These are phyloP conservation scores for Antennarius striatus DNA, from an alignment of 2,113 vertebrate species.

Conservation along the genomic window DNA sequence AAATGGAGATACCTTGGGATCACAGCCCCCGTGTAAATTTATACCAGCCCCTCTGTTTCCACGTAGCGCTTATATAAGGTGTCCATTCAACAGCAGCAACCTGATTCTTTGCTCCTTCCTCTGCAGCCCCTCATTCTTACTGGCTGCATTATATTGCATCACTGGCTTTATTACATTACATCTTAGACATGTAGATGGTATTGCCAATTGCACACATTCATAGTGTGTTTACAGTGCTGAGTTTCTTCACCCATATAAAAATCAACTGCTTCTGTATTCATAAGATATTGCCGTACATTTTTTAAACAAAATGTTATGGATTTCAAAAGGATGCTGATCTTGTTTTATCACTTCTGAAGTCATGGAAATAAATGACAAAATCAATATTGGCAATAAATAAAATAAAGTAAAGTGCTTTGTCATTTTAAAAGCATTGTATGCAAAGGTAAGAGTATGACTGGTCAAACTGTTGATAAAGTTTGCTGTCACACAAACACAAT, in stretches of 20 bases:
- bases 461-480: constrained; percentile 50
- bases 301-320: constrained; percentile 1
- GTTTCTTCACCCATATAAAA: constrained; percentile 30
- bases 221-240: background rate
- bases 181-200: constrained; percentile 52
- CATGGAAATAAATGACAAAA: background rate
- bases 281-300: constrained; percentile 8
- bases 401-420: background rate
- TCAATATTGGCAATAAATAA: background rate
- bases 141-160: constrained; percentile 50
- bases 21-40: constrained; percentile 57
- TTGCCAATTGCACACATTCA: constrained; percentile 56
- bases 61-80: constrained; percentile 53
- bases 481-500: constrained; percentile 45
- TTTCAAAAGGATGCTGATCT: constrained; percentile 3
- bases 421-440: constrained; percentile 21
- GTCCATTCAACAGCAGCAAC: constrained; percentile 55
- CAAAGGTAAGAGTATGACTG: constrained; percentile 7
- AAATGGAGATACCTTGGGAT: constrained; percentile 53
- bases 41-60: constrained; percentile 62
- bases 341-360: too few species aligned
- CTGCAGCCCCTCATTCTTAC: constrained; percentile 41
- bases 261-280: constrained; percentile 17
- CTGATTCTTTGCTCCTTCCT: constrained; percentile 49
- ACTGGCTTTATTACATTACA: constrained; percentile 50